A percentile compares a stretch with the other conserved stretches of the same genome.
Conservation (phyloP, 2,113 vertebrate genomes). For the Psophia crepitans region DNA sequence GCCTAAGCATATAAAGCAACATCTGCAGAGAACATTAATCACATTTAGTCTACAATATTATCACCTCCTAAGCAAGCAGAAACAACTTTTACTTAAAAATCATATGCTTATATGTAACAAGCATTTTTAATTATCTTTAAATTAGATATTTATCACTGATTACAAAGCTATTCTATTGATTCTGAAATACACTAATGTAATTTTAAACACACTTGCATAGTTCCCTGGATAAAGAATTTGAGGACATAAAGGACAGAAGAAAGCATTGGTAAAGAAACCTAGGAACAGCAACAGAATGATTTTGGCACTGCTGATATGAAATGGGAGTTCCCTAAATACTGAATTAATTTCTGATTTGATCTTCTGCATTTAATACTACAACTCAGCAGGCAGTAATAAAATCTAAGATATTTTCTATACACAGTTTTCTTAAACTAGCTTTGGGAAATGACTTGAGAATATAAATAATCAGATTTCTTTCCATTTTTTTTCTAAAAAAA, state of each 20-base stretch:
- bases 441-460: background rate
- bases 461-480: background rate
- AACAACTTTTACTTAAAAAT: slow-evolving; percentile 66
- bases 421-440: background rate
- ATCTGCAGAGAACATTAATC: slow-evolving; percentile 82
- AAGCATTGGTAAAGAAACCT: background rate
- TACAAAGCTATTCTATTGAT: background rate
- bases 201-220: background rate
- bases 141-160: slow-evolving; percentile 51
- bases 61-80: slow-evolving; percentile 53
- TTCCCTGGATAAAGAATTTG: background rate
- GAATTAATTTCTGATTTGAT: background rate
- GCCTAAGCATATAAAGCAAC: slow-evolving; percentile 78
- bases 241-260: background rate
- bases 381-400: background rate
- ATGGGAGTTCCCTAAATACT: background rate
- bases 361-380: background rate
- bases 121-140: background rate
- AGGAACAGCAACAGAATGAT: background rate
- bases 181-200: background rate
- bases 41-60: slow-evolving; percentile 70
- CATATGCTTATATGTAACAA: background rate
- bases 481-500: background rate
- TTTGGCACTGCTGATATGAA: background rate
- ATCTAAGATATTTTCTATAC: background rate